Evolutionary conservation across 2,888 invertebrate genomes (phyloP), one percentile per base, ranked within the genome.

Genomic region (Miltochrista miniata): DNA sequence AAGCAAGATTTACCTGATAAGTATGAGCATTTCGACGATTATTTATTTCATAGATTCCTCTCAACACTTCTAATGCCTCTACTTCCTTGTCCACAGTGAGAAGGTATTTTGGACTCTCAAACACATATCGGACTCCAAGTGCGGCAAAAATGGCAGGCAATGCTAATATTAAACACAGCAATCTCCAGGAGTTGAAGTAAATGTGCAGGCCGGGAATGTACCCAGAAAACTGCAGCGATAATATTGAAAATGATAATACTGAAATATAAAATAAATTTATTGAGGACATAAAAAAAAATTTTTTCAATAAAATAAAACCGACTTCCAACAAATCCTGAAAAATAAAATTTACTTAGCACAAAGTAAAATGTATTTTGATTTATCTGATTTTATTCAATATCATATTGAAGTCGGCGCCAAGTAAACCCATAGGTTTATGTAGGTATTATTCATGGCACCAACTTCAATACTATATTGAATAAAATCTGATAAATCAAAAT

Each of bases 161-260:
- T 0, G 94, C 92, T 64, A 95, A 93, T 0, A 94, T 72, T 0
- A 95, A 80, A n/a, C 95, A 83, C 56, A 96, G 93, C 1, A 96
- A 70, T 8, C 96, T 91, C 97, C 97, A 97, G 9, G 96, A 94
- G 64, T 93, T 93, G 66, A 94, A 93, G 7, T 85, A 72, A 55
- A 96, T 85, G 31, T 85, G 85, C 41, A 94, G 69, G 1, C 83
- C 54, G 0, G 85, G 85, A 0, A 90, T 61, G 29, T 87, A 74
- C 51, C 90, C 75, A 0, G 92, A 85, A 60, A 93, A 85, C 5
- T 72, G 67, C 3, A 93, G 61, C 0, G 96, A 95, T 1, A 96
- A 90, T 0, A 96, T 83, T 0, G 93, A 85, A 81, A 95, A 94
- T 0, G 95, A 93, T 51, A 95, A 64, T 12, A 93, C 95, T 93